Base-by-base conservation (phyloP, 2,113 vertebrate genomes). In the Phaethon lepturus region DNA sequence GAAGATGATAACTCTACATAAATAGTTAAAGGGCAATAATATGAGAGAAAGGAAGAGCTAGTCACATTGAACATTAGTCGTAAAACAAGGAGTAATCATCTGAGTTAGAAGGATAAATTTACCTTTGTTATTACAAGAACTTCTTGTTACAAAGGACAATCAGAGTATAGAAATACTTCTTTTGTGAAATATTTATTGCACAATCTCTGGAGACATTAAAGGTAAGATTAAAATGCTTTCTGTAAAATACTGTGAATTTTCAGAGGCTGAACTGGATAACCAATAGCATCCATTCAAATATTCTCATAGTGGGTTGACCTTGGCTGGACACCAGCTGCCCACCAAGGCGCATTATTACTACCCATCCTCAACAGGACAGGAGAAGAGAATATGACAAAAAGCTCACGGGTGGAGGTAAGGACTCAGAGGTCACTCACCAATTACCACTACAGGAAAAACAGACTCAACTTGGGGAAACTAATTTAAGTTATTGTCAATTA, bases 41-140 rank as follows among this genome's bases (percentile, higher is more conserved):
- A 33, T 52, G 58, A 80, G 4, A 85, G 28, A 91, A 86, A 90
- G 1, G 8, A 88, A 87, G 44, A 89, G 9, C 58, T 84, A 84
- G 25, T 85, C 66, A 53, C 31, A 26, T 4, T 67, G 58, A 76
- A 69, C 12, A 50, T 78, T 87, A 92, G 18, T 58, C 40, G 76
- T 90, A 87, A 94, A 93, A 83, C 12, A 90, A 77, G 14, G 24
- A 92, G 7, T 94, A 93, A 82, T 52, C 35, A 29, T 19, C 24
- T 86, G 44, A 87, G 7, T 71, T 63, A 80, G 55, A 93, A 84
- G 26, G 29, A 87, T 71, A 81, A 84, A 92, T 92, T 87, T 94
- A 64, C 23, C 14, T 75, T 68, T 22, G 20, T 60, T 91, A 56
- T 86, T 91, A 55, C 47, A 87, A 88, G 38, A 82, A 53, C 35